These are phyloP conservation scores for Pteronura brasiliensis DNA, from an alignment of 2,113 vertebrate species.

Conservation along the genomic window DNA sequence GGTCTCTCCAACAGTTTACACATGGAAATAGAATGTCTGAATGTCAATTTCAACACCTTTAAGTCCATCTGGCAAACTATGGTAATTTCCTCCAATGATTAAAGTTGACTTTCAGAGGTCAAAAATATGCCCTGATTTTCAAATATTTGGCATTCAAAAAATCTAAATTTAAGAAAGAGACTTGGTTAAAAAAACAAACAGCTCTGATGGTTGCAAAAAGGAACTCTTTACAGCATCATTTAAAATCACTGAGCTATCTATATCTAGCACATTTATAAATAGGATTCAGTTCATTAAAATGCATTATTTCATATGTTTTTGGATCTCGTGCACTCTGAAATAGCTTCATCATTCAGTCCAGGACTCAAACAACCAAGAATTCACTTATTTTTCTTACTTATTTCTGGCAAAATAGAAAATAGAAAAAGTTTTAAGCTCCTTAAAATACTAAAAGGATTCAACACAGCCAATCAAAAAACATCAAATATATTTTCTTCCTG, in stretches of 20 bases:
- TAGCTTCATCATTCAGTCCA: background rate
- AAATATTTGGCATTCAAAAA: constrained; percentile 18
- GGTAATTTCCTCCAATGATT: background rate
- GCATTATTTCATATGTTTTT: background rate
- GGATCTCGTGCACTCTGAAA: background rate
- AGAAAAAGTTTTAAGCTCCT: background rate
- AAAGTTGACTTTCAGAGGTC: background rate
- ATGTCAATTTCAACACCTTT: background rate
- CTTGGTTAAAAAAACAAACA: background rate
- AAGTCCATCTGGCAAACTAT: background rate
- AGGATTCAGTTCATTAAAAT: constrained; percentile 18
- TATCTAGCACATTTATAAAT: constrained; percentile 10
- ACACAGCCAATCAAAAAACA: background rate
- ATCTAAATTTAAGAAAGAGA: constrained; percentile 1
- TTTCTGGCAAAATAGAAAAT: background rate
- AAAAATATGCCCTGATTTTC: background rate
- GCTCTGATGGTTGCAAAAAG: constrained; percentile 1
- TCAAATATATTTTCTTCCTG: background rate
- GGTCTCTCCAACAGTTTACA: background rate
- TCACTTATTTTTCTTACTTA: constrained; percentile 25
- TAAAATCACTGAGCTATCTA: constrained; percentile 20
- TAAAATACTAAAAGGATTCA: background rate
- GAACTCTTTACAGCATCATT: background rate
- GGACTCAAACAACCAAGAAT: background rate
- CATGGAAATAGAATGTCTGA: background rate